Evolutionary conservation across 1,140 invertebrate species (phyloP), one percentile per base, ranked within the genome.

Genomic region (Papilio machaon): DNA sequence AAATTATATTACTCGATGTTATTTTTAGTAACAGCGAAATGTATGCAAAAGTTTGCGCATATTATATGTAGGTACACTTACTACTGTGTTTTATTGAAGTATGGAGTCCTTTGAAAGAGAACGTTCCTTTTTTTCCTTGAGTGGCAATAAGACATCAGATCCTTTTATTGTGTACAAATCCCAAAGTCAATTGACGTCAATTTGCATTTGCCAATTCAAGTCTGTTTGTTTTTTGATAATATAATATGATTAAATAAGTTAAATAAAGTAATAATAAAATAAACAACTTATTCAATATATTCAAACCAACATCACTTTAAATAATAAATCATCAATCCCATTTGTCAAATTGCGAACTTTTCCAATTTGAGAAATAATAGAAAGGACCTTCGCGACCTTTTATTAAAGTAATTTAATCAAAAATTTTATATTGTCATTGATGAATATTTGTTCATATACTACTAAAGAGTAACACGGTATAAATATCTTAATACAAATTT

Each of bases 341-440:
- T 30, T 35, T 70, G 64, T 70, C 64, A 70, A 30, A 70, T 70
- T 30, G 30, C 23, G 64, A 70, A 70, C 64, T 70, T 70, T 70
- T 70, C 64, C 64, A 70, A 70, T 70, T 70, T 70, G 64, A 70
- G 23, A 70, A 70, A 70, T 70, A 70, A 70, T 70, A 35, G 64
- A 35, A 35, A 70, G 64, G 30, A 11, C 30, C 30, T 35, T 70
- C 64, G 35, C 64, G 64, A 70, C 64, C 64, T 70, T 43, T 30
- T 35, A 30, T 70, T 15, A 70, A 38, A 35, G 30, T 70, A 11
- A 70, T 38, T 70, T 70, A 13, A 70, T 70, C 64, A 35, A 70
- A 70, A 15, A 35, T 67, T 35, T 67, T 35, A 70, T n/a, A 17
- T 58, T 17, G 17, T n/a, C 7, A 2, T n/a, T 0, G 17, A 9